These are phyloP conservation scores for Loris lydekkerianus DNA, from an alignment of 2,797 vertebrate genomes.

Conservation along the genomic window DNA sequence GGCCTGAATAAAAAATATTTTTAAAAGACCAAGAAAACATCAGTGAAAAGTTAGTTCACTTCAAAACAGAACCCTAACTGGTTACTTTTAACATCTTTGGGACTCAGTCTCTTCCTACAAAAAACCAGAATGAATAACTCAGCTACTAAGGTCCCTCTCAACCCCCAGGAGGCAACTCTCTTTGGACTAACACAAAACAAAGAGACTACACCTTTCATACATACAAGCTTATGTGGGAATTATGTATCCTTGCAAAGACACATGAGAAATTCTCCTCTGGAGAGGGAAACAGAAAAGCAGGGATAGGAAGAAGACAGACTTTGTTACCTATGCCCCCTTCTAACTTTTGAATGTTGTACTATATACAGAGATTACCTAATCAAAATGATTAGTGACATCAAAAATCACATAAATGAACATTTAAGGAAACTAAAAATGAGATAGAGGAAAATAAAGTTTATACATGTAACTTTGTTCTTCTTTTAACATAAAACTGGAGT, in stretches of 20 bases:
- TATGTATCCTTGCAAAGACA: background rate
- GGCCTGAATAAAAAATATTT: background rate
- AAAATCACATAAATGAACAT: constrained; percentile 1
- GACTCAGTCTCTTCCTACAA: background rate
- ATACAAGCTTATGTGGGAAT: background rate
- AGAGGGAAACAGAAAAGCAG: background rate
- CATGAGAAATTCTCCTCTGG: background rate
- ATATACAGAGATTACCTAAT: background rate
- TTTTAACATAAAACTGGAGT: constrained; percentile 37
- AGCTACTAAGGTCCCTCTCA: background rate
- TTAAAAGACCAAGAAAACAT: background rate
- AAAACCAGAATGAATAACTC: background rate
- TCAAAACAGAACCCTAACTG: constrained; percentile 24
- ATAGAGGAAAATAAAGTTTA: constrained; percentile 12
- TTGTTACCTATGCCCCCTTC: background rate
- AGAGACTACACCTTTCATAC: background rate
- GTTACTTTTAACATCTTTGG: background rate
- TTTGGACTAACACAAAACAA: background rate
- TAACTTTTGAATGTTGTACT: background rate
- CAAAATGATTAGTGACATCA: background rate
- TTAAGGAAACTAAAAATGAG: background rate
- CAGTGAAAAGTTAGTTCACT: constrained; percentile 25
- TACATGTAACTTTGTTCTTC: background rate
- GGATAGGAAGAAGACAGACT: background rate
- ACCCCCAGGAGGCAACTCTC: background rate